Percentiles rank a stretch among this genome's conserved stretches.
Evolutionary conservation across 2,797 vertebrate genomes (phyloP).

Genomic region (Poeciliopsis paucimaculata): DNA sequence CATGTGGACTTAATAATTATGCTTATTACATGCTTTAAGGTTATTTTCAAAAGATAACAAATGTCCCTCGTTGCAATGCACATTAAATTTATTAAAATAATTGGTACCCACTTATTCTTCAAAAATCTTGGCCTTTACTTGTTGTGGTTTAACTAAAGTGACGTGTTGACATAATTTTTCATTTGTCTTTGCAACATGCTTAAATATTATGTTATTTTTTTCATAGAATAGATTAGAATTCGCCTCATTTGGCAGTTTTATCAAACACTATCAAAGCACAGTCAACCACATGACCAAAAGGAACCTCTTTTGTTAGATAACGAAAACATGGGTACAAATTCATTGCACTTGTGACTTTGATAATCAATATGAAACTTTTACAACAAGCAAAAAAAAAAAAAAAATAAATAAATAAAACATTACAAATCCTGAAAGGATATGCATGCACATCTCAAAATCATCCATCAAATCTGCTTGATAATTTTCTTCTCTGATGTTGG

Average conservation of each 20-base stretch:
- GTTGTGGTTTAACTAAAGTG: neutral
- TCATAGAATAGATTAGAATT: neutral
- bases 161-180: neutral
- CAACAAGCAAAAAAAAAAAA: no score
- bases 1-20: neutral
- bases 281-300: neutral
- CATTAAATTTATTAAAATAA: neutral
- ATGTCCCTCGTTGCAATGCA: neutral
- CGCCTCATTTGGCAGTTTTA: neutral
- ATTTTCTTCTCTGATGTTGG: slow-evolving; percentile 47
- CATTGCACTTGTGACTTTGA: neutral
- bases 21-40: neutral
- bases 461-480: slow-evolving; percentile 35
- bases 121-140: neutral
- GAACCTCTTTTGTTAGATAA: neutral
- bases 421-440: slow-evolving; percentile 14
- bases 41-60: neutral
- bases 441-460: slow-evolving; percentile 27
- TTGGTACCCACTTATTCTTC: neutral
- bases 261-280: neutral
- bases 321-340: neutral
- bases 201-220: neutral
- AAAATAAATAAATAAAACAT: no score
- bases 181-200: neutral
- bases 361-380: slow-evolving; percentile 3